These are phyloP conservation scores for Pangasianodon gigas DNA, from an alignment of 2,113 vertebrate genomes.

Conservation along the genomic window DNA sequence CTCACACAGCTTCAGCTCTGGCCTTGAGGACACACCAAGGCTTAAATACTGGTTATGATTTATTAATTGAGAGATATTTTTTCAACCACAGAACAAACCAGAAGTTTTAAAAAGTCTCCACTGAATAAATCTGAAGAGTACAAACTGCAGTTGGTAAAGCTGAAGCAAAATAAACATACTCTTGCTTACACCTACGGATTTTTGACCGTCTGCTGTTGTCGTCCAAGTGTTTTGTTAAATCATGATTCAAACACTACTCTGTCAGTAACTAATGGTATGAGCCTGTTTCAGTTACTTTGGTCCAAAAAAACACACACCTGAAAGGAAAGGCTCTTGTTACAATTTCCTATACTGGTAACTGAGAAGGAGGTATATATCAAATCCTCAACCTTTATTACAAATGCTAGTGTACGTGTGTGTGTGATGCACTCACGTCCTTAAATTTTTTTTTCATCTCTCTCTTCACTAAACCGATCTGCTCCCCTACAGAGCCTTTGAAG, in stretches of 20 bases:
- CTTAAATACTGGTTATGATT: not conserved
- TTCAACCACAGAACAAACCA: not conserved
- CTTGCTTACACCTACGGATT: conserved; percentile 10
- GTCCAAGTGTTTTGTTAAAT: not conserved
- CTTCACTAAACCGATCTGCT: not conserved
- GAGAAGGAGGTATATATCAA: not conserved
- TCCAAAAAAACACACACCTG: not conserved
- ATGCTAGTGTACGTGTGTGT: not conserved
- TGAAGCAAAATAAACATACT: not conserved
- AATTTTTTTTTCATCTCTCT: not conserved
- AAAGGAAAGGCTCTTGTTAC: not conserved
- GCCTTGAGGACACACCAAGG: not conserved
- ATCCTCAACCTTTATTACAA: not conserved
- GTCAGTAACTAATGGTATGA: not conserved
- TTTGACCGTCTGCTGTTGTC: not conserved
- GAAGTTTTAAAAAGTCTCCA: not conserved
- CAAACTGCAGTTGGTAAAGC: not conserved
- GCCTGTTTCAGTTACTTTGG: not conserved
- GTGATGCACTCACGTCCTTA: not conserved
- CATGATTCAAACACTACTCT: not conserved
- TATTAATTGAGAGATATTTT: not conserved
- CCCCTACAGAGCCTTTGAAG: conserved; percentile 19
- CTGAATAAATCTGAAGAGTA: not conserved
- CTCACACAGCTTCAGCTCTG: not conserved
- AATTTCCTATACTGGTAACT: not conserved